Conservation (phyloP, 2,888 invertebrate species). For the Perizoma affinitatum region DNA sequence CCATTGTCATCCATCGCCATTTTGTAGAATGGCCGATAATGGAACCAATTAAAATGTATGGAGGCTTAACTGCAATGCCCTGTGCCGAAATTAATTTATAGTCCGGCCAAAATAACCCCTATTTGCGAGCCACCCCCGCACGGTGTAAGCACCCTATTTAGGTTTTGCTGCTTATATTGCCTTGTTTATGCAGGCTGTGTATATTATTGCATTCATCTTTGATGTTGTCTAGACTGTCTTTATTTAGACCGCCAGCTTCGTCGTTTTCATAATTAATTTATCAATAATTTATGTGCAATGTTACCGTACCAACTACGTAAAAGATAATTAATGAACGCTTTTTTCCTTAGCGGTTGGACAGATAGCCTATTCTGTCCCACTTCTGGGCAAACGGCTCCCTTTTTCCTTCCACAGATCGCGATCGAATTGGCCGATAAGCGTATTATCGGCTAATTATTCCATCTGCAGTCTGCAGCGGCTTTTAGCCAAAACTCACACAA, state of each 20-base stretch:
- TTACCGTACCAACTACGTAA: too few species aligned
- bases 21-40: conserved; percentile 79
- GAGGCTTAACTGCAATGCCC: conserved; percentile 81
- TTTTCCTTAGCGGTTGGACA: too few species aligned
- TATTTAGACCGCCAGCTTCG: background rate
- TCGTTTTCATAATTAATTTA: background rate
- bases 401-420: too few species aligned
- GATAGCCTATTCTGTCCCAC: too few species aligned
- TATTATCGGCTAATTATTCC: too few species aligned
- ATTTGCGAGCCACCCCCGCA: conserved; percentile 52
- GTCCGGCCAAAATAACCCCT: conserved; percentile 74
- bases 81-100: conserved; percentile 82
- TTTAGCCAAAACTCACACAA: conserved; percentile 5
- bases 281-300: background rate
- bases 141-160: conserved; percentile 60
- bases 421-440: too few species aligned
- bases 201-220: conserved; percentile 8
- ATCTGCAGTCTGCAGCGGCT: too few species aligned
- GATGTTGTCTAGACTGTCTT: conserved; percentile 1
- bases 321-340: too few species aligned
- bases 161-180: conserved; percentile 45
- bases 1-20: conserved; percentile 74
- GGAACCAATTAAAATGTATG: conserved; percentile 83
- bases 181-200: conserved; percentile 2
- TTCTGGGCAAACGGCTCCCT: too few species aligned